Evolutionary conservation across 64 coral and sea anemone genomes (phyloP), one percentile per base, ranked within the genome.

Genomic region (Dendrophyllia cribrosa): DNA sequence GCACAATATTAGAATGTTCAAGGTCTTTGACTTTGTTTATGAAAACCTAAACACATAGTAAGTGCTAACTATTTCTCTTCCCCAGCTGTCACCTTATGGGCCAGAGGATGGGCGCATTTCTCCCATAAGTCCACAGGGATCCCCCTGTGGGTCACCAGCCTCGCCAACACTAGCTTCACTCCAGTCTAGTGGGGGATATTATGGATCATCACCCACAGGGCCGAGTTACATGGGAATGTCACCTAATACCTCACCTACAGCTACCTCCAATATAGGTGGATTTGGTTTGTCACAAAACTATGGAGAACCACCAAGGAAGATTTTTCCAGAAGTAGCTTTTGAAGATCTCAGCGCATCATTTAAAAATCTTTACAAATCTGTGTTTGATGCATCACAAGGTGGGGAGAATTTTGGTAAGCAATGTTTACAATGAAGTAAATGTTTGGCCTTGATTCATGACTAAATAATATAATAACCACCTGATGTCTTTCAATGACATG

Each of bases 301-400:
- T 88, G 92, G 92, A 16, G 96, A 98, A 88, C 96, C 96, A 20
- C 96, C 96, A 8, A 86, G 91, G 23, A 98, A 98, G 75, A 95
- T 98, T 83, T 92, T 98, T 20, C 79, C 96, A 60, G 96, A 98
- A 65, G 89, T 98, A 58, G 92, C 89, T 60, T 98, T 98, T 95
- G 96, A 98, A 67, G 96, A 98, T 79, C 92, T 98, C 52, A 98
- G 96, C 87, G 96, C 96, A 76, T 98, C 96, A 45, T 98, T 98
- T 75, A 95, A 95, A 87, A 98, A 95, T 90, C 86, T 98, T 5
- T 98, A 98, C 74, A 95, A 95, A 84, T 98, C 96, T 44, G 93
- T 98, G 14, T 98, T 98, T 87, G 96, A 98, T 88, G 96, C 96
- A 46, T 95, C 89, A 62, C 96, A 98, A 34, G 83, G 79, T 56